A percentile compares a stretch with the other conserved stretches of the same genome.
Evolutionary conservation across 23 tunicate genomes (phyloP).

Genomic region (Corella eumyota): DNA sequence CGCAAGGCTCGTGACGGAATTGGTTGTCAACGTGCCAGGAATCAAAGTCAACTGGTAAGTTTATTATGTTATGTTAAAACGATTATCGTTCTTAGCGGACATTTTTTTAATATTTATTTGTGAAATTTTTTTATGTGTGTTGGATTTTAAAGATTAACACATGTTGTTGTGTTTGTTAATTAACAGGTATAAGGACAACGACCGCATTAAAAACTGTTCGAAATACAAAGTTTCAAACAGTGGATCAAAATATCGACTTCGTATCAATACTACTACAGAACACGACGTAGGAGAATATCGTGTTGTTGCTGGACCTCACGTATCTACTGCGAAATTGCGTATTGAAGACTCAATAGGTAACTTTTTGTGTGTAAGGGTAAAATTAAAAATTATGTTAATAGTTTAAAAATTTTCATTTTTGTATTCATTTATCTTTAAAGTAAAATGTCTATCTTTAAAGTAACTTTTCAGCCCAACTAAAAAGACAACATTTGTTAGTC

Average conservation of each 20-base stretch:
- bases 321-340: conserved; percentile 42
- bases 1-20: conserved; percentile 54
- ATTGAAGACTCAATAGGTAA: conserved; percentile 9
- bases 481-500: too few relatives aligned
- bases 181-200: conserved; percentile 81
- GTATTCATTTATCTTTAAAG: too few relatives aligned
- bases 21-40: conserved; percentile 61
- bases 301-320: conserved; percentile 71
- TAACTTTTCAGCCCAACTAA: too few relatives aligned
- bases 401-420: too few relatives aligned
- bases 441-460: too few relatives aligned
- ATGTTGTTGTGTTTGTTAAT: background rate
- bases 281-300: conserved; percentile 59
- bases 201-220: conserved; percentile 32
- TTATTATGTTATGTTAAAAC: background rate
- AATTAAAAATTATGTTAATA: too few relatives aligned
- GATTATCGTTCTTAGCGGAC: too few relatives aligned
- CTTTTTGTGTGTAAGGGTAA: too few relatives aligned
- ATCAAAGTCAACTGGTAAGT: conserved; percentile 80
- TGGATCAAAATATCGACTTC: conserved; percentile 36
- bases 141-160: too few relatives aligned
- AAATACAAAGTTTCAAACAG: conserved; percentile 53
- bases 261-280: conserved; percentile 43
- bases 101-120: too few relatives aligned
- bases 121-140: too few relatives aligned